Evolutionary conservation across 1,140 invertebrate genomes (phyloP).

Genomic region (Drosophila mayri): DNA sequence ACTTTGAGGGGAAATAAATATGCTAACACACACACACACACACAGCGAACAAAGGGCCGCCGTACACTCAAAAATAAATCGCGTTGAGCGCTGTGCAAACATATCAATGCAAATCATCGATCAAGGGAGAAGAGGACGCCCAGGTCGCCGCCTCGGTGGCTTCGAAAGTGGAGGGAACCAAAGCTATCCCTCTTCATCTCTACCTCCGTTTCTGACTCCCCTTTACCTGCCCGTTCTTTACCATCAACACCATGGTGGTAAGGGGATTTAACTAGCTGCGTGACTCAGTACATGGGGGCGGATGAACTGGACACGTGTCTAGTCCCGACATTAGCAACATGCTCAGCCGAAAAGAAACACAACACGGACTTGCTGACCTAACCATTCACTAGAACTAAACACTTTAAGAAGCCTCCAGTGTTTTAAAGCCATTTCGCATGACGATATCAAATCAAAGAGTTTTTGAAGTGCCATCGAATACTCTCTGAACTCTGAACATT

Average conservation of each 20-base stretch:
- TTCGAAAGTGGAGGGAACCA: neutral
- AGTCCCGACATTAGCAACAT: neutral
- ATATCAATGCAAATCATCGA: slow-evolving; percentile 59
- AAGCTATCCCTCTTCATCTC: neutral
- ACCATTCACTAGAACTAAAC: neutral
- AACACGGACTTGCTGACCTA: neutral
- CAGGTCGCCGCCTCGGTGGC: neutral
- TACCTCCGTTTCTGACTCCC: neutral
- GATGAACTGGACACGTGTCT: slow-evolving; percentile 22
- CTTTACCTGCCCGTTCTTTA: slow-evolving; percentile 5
- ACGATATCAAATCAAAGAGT: no score
- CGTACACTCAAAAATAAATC: slow-evolving; percentile 3
- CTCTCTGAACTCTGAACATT: no score
- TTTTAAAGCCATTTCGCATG: neutral
- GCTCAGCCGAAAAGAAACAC: neutral
- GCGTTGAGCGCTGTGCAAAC: slow-evolving; percentile 52
- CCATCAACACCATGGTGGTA: slow-evolving; percentile 39
- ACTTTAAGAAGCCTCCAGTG: no score
- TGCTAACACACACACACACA: slow-evolving; percentile 55
- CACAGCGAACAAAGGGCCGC: slow-evolving; percentile 19
- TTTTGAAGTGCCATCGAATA: no score
- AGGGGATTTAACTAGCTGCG: slow-evolving; percentile 57
- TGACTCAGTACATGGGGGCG: slow-evolving; percentile 41
- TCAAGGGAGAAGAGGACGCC: neutral
- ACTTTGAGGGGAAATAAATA: slow-evolving; percentile 64